Base-by-base conservation (phyloP, 2,888 invertebrate species). In the Schizaphis graminum region DNA sequence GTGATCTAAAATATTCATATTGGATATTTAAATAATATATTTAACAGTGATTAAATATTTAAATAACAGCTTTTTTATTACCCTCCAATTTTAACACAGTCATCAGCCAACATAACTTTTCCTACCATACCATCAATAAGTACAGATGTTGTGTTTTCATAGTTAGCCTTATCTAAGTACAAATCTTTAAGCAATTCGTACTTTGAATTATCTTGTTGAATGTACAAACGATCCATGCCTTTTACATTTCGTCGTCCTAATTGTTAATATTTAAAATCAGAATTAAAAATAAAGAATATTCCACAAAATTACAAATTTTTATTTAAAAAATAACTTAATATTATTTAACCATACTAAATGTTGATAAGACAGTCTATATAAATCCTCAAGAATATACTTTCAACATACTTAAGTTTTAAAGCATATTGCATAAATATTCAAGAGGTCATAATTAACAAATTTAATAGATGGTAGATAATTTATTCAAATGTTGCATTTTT, bases 151-250 rank as follows among this genome's bases (percentile, higher is more conserved):
- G 97, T 97, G 13, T 96, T 95, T 28, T 97, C 96, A 56, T 96
- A 95, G 26, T 96, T 96, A 4, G 96, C 95, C 61, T 96, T 95
- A 94, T 97, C 97, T 87, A 96, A 96, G 96, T 98, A 98, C 47
- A 99, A 96, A 11, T 97, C 97, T 94, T 97, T 96, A 86, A 99
- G 96, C 95, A 97, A 97, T 92, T 97, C 96, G 96, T 97, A 98
- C 84, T 97, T 97, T 7, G 96, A 96, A 96, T 98, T 98, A 41
- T 96, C 96, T 0, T 97, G 96, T 1, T 97, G 97, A 49, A 99
- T 97, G 96, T 99, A 99, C 61, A 99, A 96, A n/a, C 98, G 97
- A 96, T 99, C 99, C 95, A 98, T 97, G 2, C 99, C 99, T 95
- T 97, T 97, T 93, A 97, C 96, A 96, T 99, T 99, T 93, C 99